These are phyloP conservation scores for Lagopus muta DNA, from an alignment of 2,113 vertebrate species.

Conservation along the genomic window DNA sequence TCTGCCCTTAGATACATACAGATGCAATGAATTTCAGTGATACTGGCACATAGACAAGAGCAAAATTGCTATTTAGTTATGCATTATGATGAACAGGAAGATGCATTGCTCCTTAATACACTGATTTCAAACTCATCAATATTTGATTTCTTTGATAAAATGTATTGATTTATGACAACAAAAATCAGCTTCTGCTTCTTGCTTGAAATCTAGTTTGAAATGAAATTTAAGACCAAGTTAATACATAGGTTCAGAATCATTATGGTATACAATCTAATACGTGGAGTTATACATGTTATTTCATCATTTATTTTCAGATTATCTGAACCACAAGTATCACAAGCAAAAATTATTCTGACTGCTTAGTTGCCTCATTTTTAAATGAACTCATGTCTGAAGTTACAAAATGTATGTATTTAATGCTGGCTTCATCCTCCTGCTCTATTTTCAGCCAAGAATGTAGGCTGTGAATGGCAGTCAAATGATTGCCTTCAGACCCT, in stretches of 20 bases:
- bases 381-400: background rate
- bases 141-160: background rate
- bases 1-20: background rate
- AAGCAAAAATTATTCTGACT: background rate
- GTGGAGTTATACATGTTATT: background rate
- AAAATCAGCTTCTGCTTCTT: background rate
- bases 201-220: background rate
- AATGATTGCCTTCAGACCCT: background rate
- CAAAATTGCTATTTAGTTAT: background rate
- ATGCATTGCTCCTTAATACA: background rate
- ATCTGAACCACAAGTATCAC: background rate
- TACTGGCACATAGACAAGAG: background rate
- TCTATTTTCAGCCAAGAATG: background rate
- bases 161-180: background rate
- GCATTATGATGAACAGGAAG: background rate
- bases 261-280: background rate
- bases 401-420: background rate
- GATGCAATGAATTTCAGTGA: background rate
- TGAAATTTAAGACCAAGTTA: background rate
- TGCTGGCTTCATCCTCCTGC: background rate
- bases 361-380: background rate
- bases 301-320: background rate
- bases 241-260: background rate
- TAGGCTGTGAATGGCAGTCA: background rate
- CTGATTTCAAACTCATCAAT: background rate